These are phyloP conservation scores for Anthopleura xanthogrammica DNA, from an alignment of 92 coral and sea anemone species.

Conservation along the genomic window DNA sequence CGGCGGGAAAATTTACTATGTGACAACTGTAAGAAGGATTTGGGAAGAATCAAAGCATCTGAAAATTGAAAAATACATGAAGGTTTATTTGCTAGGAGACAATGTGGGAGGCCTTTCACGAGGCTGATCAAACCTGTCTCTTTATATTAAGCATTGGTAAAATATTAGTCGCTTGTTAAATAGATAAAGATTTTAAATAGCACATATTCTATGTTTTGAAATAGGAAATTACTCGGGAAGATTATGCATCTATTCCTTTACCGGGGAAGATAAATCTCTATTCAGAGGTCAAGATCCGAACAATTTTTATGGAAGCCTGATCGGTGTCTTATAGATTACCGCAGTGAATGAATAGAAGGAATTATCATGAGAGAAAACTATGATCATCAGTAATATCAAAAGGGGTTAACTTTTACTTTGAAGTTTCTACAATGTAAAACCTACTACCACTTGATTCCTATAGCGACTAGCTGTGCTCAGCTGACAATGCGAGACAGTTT, in stretches of 20 bases:
- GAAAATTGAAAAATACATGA: constrained; percentile 6
- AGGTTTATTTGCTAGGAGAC: constrained; percentile 3
- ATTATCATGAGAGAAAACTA: neutral
- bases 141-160: constrained; percentile 3
- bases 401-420: neutral
- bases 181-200: constrained; percentile 30
- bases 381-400: neutral
- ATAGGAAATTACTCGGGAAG: constrained; percentile 18
- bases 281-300: constrained; percentile 25
- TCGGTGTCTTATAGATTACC: neutral
- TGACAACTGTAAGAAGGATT: constrained; percentile 32
- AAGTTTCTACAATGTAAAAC: neutral
- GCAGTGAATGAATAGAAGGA: neutral
- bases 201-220: constrained; percentile 24
- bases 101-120: constrained; percentile 20
- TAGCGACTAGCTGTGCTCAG: constrained; percentile 8
- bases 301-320: constrained; percentile 14
- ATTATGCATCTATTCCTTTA: constrained; percentile 15
- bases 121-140: constrained; percentile 13
- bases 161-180: constrained; percentile 37
- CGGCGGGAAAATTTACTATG: constrained; percentile 9
- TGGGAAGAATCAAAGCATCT: constrained; percentile 15
- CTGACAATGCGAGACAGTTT: constrained; percentile 19
- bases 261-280: constrained; percentile 29
- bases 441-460: constrained; percentile 22